phyloP scores from a whole-genome alignment of 2,888 invertebrate species.

The Tigriopus californicus region DNA sequence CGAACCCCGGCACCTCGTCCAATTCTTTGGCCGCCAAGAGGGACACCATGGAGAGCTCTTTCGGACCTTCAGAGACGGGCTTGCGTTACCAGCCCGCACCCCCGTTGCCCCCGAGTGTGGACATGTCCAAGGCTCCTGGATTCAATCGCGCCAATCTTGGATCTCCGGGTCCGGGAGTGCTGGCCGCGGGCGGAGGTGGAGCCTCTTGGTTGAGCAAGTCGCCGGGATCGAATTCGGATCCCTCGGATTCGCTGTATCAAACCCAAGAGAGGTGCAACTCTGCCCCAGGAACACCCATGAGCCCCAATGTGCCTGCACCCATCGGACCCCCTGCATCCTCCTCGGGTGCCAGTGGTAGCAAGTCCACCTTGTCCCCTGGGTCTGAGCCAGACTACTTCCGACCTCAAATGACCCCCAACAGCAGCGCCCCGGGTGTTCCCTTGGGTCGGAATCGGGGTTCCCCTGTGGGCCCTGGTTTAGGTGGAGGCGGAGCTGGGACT shows the following conservation, averaged over 20 bases:
- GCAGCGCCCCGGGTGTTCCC: too few species aligned
- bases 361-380: too few species aligned
- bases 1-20: not conserved
- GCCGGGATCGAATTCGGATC: constrained; percentile 14
- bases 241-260: not conserved
- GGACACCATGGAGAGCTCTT: not conserved
- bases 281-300: constrained; percentile 26
- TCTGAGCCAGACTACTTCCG: too few species aligned
- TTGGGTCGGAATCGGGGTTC: too few species aligned
- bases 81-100: too few species aligned
- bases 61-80: not conserved
- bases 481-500: too few species aligned
- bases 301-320: constrained; percentile 21
- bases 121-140: constrained; percentile 75
- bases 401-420: too few species aligned
- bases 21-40: not conserved
- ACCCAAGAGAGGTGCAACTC: constrained; percentile 28
- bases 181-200: not conserved
- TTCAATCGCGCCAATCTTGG: constrained; percentile 25
- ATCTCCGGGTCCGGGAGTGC: too few species aligned
- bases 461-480: too few species aligned
- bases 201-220: constrained; percentile 12
- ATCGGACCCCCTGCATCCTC: constrained; percentile 16
- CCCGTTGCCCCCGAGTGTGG: constrained; percentile 24
- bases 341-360: too few species aligned